Base-by-base conservation (phyloP, 2,888 invertebrate genomes). In the Himalopsyche japonica region DNA sequence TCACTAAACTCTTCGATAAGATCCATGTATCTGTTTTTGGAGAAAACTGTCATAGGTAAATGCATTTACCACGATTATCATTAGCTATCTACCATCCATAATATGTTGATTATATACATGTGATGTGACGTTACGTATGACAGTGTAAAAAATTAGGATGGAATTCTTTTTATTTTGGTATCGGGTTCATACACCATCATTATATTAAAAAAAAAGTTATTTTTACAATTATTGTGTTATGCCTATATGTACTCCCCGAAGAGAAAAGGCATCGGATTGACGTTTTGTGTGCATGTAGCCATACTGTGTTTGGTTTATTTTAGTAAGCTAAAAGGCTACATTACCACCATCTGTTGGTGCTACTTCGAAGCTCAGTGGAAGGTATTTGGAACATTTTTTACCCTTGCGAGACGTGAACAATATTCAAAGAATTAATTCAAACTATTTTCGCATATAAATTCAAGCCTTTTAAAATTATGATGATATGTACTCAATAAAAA, bases 251-350 rank as follows among this genome's bases (percentile, higher is more conserved):
- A 30, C 70, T 70, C 70, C 30, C 10, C 15, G 30, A 70, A 70
- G 30, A 70, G 70, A 70, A 70, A 70, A 70, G 70, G 70, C 70
- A 70, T 70, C 70, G 15, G 70, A 70, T 70, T 70, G 70, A 30
- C 70, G 70, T 70, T 70, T 70, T 70, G 70, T 70, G 70, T 70
- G 30, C 70, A 70, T 70, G 30, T 30, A 70, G 70, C 70, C 70
- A 27, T 70, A 15, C 30, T 70, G 70, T 70, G 70, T 70, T 70
- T 70, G 70, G 70, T 70, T 70, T 70, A 70, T 70, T 70, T 70
- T 70, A 70, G 70, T 70, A 70, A 70, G 70, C 70, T 70, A 70
- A 70, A 70, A 70, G 70, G 70, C 70, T 70, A 70, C 70, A 70
- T 70, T 70, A 70, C 70, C 70, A 27, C 70, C 70, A 70, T 70